Evolutionary conservation across 2,113 vertebrate species (phyloP), one percentile per base, ranked within the genome.

Genomic region (Pygoscelis antarcticus): DNA sequence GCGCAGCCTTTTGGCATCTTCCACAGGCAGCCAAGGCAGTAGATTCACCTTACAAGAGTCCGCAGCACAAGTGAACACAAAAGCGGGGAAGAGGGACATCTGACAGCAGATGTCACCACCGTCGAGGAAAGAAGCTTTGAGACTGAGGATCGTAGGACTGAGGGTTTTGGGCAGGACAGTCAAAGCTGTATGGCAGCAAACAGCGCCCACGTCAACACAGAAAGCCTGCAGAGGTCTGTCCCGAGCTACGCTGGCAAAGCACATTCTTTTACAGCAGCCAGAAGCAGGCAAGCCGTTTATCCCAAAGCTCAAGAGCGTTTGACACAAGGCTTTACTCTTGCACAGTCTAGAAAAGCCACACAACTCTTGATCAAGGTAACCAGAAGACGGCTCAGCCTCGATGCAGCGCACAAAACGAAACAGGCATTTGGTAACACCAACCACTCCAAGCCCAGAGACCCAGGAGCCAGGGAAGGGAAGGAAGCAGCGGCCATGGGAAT

Each of bases 361-460:
- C n/a, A 11, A 32, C 29, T 38, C 42, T 32, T 47, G 8, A 15
- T 9, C 18, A 36, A 23, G 7, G 6, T 12, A 32, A 34, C n/a
- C 17, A 49, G 19, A 32, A 25, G n/a, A 32, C 17, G 7, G n/a
- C 42, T 49, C 16, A 32, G n/a, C 42, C 65, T 21, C 3, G 2
- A 13, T 2, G 21, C 34, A 12, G n/a, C 0, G 13, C 4, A 21
- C 29, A 34, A 83, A 82, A 32, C 42, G 20, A 38, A 70, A 22
- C 32, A 36, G 46, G 54, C 8, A 1, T 17, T 32, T 3, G 27
- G 42, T 16, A 58, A 38, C 52, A 19, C 25, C 0, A 0, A 16
- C 21, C 10, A 3, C 42, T 47, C 27, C 42, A 9, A 47, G 52
- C 20, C 52, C 51, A 15, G 18, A 68, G 16, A 16, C 17, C n/a